Evolutionary conservation across 2,888 invertebrate species (phyloP).

Genomic region (Liopterus haemorrhoidalis): DNA sequence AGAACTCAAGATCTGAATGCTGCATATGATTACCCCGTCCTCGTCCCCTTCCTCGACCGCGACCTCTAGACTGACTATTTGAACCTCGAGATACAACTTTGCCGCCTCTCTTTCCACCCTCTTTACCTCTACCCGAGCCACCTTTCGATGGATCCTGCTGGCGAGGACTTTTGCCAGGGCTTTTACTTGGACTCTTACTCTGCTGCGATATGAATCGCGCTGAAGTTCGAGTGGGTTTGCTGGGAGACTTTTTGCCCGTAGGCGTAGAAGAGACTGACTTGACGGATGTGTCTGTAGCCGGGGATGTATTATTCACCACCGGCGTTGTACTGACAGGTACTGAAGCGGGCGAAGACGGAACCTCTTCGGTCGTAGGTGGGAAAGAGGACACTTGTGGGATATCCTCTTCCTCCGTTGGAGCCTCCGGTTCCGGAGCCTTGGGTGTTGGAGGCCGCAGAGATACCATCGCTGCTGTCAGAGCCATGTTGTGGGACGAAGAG

Average conservation of each 20-base stretch:
- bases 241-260: slow-evolving; percentile 53
- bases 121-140: slow-evolving; percentile 48
- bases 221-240: slow-evolving; percentile 56
- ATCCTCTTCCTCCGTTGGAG: slow-evolving; percentile 19
- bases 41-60: slow-evolving; percentile 47
- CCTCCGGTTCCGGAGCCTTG: slow-evolving; percentile 31
- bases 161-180: slow-evolving; percentile 46
- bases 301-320: slow-evolving; percentile 39
- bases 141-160: slow-evolving; percentile 53
- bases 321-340: slow-evolving; percentile 36
- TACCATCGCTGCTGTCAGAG: slow-evolving; percentile 73
- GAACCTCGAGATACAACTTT: slow-evolving; percentile 22
- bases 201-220: slow-evolving; percentile 55
- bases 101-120: slow-evolving; percentile 29
- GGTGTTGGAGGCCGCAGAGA: slow-evolving; percentile 55
- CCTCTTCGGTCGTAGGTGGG: slow-evolving; percentile 38
- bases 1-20: slow-evolving; percentile 41
- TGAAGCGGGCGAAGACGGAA: slow-evolving; percentile 36
- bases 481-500: slow-evolving; percentile 75
- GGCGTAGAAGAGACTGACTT: slow-evolving; percentile 43
- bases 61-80: slow-evolving; percentile 38
- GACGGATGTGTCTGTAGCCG: slow-evolving; percentile 43
- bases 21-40: slow-evolving; percentile 39
- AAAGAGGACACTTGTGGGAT: slow-evolving; percentile 22
- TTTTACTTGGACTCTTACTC: slow-evolving; percentile 60